Evolutionary conservation across 2,113 vertebrate genomes (phyloP).

Genomic region (Rhinoptilus africanus): DNA sequence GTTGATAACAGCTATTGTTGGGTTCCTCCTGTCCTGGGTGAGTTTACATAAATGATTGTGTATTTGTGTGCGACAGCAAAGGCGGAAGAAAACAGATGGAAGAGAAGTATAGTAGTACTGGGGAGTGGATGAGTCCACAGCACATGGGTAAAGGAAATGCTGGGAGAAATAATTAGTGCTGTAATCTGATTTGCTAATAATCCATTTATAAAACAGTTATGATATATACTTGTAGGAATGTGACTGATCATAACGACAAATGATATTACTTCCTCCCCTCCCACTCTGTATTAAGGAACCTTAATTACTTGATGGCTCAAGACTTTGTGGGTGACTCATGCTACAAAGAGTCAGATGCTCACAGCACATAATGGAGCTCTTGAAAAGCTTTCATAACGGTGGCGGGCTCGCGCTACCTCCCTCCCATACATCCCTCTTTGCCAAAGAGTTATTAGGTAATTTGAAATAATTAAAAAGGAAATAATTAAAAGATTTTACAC

Average conservation of each 20-base stretch:
- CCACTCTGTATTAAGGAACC: conserved; percentile 58
- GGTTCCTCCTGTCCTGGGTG: neutral
- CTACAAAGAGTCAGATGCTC: conserved; percentile 48
- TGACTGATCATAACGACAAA: conserved; percentile 63
- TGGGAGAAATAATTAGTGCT: conserved; percentile 46
- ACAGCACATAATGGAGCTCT: conserved; percentile 45
- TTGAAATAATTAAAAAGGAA: conserved; percentile 70
- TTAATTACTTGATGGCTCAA: conserved; percentile 78
- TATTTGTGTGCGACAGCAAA: neutral
- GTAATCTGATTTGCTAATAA: conserved; percentile 68
- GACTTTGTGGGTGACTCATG: conserved; percentile 77
- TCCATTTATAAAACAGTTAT: conserved; percentile 68
- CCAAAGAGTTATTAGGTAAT: conserved; percentile 68
- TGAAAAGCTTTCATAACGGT: conserved; percentile 51
- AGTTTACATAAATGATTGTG: neutral
- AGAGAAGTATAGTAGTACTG: neutral
- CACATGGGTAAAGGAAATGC: conserved; percentile 8
- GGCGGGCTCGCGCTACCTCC: neutral
- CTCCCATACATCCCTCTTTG: conserved; percentile 23
- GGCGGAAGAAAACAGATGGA: neutral
- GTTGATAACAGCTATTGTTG: neutral
- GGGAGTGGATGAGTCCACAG: neutral
- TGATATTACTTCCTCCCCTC: conserved; percentile 71
- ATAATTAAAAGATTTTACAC: conserved; percentile 65
- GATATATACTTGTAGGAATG: conserved; percentile 71